Base-by-base conservation (phyloP, 2,888 invertebrate species). In the Andrena chrysosceles region DNA sequence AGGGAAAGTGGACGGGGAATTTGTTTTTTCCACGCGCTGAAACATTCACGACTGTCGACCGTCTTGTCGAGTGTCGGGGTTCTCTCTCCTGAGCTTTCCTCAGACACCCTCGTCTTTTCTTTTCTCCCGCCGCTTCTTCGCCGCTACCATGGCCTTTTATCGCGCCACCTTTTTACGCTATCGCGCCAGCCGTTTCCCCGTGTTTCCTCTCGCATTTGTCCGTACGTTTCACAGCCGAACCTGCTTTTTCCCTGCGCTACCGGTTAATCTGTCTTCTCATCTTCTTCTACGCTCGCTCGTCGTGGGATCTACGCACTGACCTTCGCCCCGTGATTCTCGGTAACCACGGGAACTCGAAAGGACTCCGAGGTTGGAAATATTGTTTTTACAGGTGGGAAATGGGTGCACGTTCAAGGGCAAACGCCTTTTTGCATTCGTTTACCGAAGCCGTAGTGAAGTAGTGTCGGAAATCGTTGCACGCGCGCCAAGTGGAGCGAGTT, bases 21-120 rank as follows among this genome's bases (percentile, higher is more conserved):
- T 87, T 84, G 81, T 84, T 85, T 88, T 85, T 81, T 76, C 78
- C 74, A 48, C 35, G 81, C 85, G 83, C 75, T 86, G 84, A 89
- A 89, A 89, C 86, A 90, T 90, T 89, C 87, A 90, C 87, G 89
- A 90, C 78, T 77, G 83, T 69, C 75, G 69, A 54, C 64, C 82
- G 81, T 69, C 74, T 78, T 78, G 67, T 82, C 77, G 66, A 42
- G 79, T 80, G 67, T 82, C 78, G 66, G 35, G 79, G 59, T 69
- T 82, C 79, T 75, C 77, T 52, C 52, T 42, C 42, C 42, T n/a
- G 77, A 64, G 78, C 67, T 70, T 84, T 31, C 71, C 59, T 23
- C 63, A 52, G n/a, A 29, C 75, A 66, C 62, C 42, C 60, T 31
- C 62, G 68, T 78, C 71, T 42, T 68, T 82, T 77, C 71, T 82